Percentiles rank a stretch among this genome's conserved stretches.
Evolutionary conservation across 2,888 invertebrate species (phyloP).

Genomic region (Sarcophaga carnaria): DNA sequence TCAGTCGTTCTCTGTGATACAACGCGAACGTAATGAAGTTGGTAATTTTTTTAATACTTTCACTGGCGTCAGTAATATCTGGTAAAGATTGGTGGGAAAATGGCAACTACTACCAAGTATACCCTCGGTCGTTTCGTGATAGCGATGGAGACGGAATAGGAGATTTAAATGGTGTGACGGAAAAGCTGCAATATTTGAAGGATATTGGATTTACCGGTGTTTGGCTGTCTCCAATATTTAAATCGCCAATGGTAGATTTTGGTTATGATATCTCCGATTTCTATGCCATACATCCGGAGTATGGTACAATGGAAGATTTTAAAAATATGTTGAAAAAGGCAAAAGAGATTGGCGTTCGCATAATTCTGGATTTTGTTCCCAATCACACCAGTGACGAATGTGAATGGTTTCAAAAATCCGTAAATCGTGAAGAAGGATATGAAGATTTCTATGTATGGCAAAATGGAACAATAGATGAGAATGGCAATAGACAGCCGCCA

Average conservation of each 20-base stretch:
- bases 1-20: constrained; percentile 8
- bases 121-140: constrained; percentile 89
- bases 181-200: constrained; percentile 84
- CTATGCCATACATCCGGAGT: constrained; percentile 85
- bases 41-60: neutral
- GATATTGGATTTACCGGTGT: constrained; percentile 86
- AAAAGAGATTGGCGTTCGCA: constrained; percentile 73
- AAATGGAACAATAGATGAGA: constrained; percentile 79
- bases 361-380: constrained; percentile 86
- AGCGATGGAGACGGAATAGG: constrained; percentile 88
- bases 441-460: constrained; percentile 87
- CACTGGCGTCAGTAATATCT: neutral
- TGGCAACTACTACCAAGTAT: constrained; percentile 87
- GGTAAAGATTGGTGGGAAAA: constrained; percentile 74
- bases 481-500: constrained; percentile 81
- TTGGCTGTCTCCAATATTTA: constrained; percentile 86
- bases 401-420: constrained; percentile 88
- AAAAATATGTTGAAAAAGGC: constrained; percentile 84
- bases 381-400: constrained; percentile 88
- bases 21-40: constrained; percentile 35
- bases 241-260: constrained; percentile 86
- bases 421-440: constrained; percentile 84
- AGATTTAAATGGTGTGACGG: constrained; percentile 83
- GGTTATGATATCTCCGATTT: constrained; percentile 89
- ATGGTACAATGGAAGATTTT: constrained; percentile 87